Evolutionary conservation across 2,113 vertebrate genomes (phyloP).

Genomic region (Aspiorhynchus laticeps): DNA sequence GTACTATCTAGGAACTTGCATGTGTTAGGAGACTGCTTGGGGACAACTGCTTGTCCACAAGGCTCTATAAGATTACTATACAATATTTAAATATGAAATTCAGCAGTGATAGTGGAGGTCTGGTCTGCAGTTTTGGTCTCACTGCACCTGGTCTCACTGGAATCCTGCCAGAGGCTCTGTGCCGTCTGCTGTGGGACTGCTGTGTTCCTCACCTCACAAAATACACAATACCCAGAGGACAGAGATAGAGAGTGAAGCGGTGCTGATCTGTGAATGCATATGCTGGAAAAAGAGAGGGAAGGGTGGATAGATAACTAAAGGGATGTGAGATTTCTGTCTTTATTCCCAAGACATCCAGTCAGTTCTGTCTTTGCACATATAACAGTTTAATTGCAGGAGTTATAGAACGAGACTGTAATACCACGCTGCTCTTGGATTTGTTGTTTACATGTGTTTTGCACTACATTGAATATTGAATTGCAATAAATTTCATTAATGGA

Average conservation of each 20-base stretch:
- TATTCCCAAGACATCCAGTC: slow-evolving; percentile 8
- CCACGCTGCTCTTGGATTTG: not conserved
- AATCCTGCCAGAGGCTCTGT: not conserved
- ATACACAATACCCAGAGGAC: not conserved
- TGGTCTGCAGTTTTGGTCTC: not conserved
- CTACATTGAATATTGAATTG: not conserved
- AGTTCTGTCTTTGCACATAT: not conserved
- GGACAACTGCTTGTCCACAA: not conserved
- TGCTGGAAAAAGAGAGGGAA: not conserved
- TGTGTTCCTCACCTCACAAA: not conserved
- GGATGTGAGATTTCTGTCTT: not conserved
- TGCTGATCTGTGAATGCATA: not conserved
- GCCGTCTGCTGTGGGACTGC: not conserved
- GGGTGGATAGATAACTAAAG: not conserved
- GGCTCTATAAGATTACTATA: not conserved
- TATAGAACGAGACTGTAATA: not conserved
- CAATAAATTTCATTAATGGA: no score
- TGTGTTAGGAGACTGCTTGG: not conserved
- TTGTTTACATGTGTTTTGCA: not conserved
- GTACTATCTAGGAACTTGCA: no score
- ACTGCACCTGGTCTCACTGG: slow-evolving; percentile 20
- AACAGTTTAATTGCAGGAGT: not conserved
- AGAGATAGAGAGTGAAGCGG: not conserved
- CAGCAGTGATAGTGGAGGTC: not conserved
- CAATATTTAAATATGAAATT: not conserved